Evolutionary conservation across 2,888 invertebrate genomes (phyloP).

Genomic region (Slavum lentiscoides): DNA sequence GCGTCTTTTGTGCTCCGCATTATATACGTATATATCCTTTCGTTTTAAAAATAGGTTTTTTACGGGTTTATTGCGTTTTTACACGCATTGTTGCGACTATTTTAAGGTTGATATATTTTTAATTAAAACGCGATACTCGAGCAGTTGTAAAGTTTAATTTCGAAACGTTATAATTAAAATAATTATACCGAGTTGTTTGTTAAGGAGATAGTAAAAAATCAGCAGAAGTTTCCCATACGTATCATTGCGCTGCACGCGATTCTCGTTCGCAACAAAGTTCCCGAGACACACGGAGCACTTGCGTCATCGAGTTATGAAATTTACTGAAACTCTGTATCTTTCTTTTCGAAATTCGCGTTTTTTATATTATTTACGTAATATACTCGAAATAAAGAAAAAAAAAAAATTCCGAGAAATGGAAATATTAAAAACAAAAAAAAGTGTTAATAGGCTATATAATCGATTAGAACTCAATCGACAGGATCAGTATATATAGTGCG

Average conservation of each 20-base stretch:
- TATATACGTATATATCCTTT: no score
- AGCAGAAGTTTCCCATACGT: conserved; percentile 10
- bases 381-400: no score
- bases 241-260: background rate
- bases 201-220: conserved; percentile 3
- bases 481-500: background rate
- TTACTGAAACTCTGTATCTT: background rate
- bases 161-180: conserved; percentile 22
- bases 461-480: background rate
- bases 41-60: background rate
- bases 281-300: background rate
- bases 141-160: conserved; percentile 23
- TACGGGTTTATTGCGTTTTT: background rate
- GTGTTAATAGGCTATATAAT: background rate
- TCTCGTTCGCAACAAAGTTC: conserved; percentile 4
- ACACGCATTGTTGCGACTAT: background rate
- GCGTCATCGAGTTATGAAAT: conserved; percentile 8
- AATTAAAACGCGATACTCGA: conserved; percentile 29
- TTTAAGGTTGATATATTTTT: conserved; percentile 16
- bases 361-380: background rate
- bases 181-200: conserved; percentile 21
- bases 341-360: background rate
- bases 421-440: background rate
- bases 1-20: background rate
- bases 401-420: background rate